phyloP scores from a whole-genome alignment of 2,888 invertebrate genomes.

The Drosophila heteroneura region DNA sequence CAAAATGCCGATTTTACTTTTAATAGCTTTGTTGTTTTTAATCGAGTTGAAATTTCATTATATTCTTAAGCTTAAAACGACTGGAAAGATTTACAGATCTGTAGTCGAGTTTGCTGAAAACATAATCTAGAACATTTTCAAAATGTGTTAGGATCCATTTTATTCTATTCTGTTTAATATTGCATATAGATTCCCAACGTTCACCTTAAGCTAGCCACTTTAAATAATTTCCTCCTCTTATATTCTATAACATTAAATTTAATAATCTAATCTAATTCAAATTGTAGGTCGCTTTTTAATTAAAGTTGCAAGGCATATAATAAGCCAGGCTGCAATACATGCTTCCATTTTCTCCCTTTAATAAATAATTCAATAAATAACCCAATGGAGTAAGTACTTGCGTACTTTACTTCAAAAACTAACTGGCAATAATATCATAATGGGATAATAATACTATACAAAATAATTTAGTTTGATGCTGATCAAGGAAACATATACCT shows the following conservation, averaged over 20 bases:
- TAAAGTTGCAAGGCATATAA: not conserved
- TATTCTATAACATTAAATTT: not conserved
- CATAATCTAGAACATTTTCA: not conserved
- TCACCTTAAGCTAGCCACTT: not conserved
- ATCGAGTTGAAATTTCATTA: not conserved
- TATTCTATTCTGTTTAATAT: not conserved
- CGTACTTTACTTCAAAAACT: not conserved
- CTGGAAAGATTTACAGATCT: accelerated
- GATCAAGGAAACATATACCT: not conserved
- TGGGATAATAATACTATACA: not conserved
- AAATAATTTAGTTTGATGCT: not conserved
- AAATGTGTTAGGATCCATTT: not conserved
- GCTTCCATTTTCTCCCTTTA: not conserved
- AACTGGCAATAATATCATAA: not conserved
- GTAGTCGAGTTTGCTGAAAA: not conserved
- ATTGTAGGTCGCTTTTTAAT: too few relatives aligned
- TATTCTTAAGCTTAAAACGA: not conserved
- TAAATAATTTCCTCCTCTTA: not conserved
- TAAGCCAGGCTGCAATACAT: not conserved
- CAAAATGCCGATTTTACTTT: not conserved
- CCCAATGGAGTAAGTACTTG: not conserved
- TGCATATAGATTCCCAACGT: not conserved
- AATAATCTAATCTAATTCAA: not conserved
- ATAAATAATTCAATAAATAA: not conserved
- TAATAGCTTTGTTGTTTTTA: not conserved